Evolutionary conservation across 2,797 vertebrate genomes (phyloP), one percentile per base, ranked within the genome.

Genomic region (Acestrorhynchus altus): DNA sequence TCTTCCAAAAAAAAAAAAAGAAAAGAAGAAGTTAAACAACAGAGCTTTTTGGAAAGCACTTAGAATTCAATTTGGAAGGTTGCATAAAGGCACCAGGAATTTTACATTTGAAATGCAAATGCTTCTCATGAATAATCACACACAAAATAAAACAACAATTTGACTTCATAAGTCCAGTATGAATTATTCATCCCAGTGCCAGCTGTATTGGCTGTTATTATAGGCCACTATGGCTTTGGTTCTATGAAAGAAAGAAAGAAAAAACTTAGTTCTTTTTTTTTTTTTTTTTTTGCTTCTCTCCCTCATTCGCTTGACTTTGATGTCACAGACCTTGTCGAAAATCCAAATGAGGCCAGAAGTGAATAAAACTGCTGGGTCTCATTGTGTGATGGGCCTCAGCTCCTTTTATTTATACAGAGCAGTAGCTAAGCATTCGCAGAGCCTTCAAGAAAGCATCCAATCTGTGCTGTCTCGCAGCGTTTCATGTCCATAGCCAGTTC

Each of bases 311-410:
- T 52, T 74, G 74, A 84, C 89, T 91, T 91, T 90, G 89, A 90
- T 90, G 85, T 86, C 85, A 83, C 78, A 67, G 49, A 68, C 51
- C 51, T 70, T 20, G 75, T 82, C 74, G 52, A 74, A 87, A 85
- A 84, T 74, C 72, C 85, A 88, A 91, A 90, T 89, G 85, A 85
- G 80, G 84, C 72, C 64, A 49, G 72, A 80, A 83, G 52, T 90
- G 87, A 91, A 92, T 89, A 82, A 84, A 88, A 81, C 87, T 72
- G 88, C 87, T 90, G 90, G 89, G 87, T 80, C 86, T 90, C 89
- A 77, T 89, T 85, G 87, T 90, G 83, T 76, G 82, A 88, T 83
- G 85, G 88, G 84, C 88, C 89, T 89, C 54, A 61, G 65, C 13
- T 80, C 77, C 81, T 90, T 91, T 92, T 84, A 89, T 76, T 82